phyloP scores from a whole-genome alignment of 1,140 invertebrate species.

The Alviniconcha marisindica region DNA sequence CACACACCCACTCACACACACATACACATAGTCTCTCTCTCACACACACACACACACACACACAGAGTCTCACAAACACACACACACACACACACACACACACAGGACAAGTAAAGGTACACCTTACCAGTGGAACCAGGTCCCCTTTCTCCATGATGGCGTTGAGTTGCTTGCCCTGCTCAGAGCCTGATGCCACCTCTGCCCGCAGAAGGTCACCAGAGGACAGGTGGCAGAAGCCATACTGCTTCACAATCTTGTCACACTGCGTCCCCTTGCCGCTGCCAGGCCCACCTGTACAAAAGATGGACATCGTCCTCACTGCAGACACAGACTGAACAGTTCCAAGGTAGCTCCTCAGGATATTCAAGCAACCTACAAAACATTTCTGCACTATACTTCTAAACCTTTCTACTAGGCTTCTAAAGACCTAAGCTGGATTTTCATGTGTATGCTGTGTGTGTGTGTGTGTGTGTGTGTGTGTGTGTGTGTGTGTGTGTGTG shows the following conservation, averaged over 20 bases:
- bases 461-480: too few species aligned
- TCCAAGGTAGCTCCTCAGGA: too few species aligned
- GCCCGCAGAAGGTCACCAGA: conserved; percentile 76
- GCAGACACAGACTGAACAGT: too few species aligned
- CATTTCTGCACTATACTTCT: too few species aligned
- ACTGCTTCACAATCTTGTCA: conserved; percentile 75
- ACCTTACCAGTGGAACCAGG: conserved; percentile 82
- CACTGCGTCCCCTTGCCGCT: conserved; percentile 78
- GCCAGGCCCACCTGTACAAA: conserved; percentile 75
- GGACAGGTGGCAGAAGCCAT: conserved; percentile 77
- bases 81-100: neutral
- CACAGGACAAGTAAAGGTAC: neutral
- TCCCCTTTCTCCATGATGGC: conserved; percentile 88
- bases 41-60: conserved; percentile 8
- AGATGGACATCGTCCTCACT: too few species aligned
- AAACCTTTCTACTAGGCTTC: too few species aligned
- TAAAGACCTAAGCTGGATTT: too few species aligned
- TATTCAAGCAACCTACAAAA: too few species aligned
- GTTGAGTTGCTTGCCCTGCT: conserved; percentile 77
- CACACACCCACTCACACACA: neutral
- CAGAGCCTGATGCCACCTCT: conserved; percentile 75
- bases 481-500: too few species aligned
- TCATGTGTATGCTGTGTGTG: too few species aligned
- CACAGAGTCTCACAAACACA: neutral
- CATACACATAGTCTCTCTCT: neutral